These are phyloP conservation scores for Maccullochella peelii DNA, from an alignment of 2,113 vertebrate genomes.

Conservation along the genomic window DNA sequence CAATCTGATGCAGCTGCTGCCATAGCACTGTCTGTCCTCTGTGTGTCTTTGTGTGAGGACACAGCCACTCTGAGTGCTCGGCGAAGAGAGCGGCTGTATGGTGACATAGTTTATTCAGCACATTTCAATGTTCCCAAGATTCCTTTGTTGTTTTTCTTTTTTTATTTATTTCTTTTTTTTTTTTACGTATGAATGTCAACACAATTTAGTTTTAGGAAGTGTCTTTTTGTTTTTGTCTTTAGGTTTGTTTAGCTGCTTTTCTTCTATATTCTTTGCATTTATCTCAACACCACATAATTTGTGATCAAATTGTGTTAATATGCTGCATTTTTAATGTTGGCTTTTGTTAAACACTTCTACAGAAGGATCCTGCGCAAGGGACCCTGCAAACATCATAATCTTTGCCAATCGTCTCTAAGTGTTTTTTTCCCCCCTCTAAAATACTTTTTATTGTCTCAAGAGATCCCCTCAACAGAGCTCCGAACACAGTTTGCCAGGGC, in stretches of 20 bases:
- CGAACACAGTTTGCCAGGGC: background rate
- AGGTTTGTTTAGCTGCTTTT: background rate
- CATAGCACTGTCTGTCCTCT: constrained; percentile 57
- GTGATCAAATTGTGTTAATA: background rate
- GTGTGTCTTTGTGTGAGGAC: constrained; percentile 54
- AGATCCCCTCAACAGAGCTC: background rate
- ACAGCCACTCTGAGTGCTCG: constrained; percentile 40
- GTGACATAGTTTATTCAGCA: constrained; percentile 51
- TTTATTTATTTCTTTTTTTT: constrained; percentile 12
- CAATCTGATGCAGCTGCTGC: constrained; percentile 76
- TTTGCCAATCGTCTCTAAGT: background rate
- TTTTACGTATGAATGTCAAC: constrained; percentile 31
- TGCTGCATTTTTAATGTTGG: background rate
- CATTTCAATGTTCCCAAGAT: constrained; percentile 9
- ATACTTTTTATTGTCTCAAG: background rate
- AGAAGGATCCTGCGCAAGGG: background rate
- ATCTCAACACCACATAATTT: background rate
- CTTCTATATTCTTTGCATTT: background rate
- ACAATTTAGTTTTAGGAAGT: constrained; percentile 19
- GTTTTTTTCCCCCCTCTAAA: background rate
- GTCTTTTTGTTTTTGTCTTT: background rate
- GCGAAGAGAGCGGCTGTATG: constrained; percentile 25
- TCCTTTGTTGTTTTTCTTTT: constrained; percentile 21
- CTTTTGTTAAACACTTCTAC: background rate
- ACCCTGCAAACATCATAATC: background rate